These are phyloP conservation scores for Dufourea novaeangliae DNA, from an alignment of 1,140 invertebrate genomes.

Conservation along the genomic window DNA sequence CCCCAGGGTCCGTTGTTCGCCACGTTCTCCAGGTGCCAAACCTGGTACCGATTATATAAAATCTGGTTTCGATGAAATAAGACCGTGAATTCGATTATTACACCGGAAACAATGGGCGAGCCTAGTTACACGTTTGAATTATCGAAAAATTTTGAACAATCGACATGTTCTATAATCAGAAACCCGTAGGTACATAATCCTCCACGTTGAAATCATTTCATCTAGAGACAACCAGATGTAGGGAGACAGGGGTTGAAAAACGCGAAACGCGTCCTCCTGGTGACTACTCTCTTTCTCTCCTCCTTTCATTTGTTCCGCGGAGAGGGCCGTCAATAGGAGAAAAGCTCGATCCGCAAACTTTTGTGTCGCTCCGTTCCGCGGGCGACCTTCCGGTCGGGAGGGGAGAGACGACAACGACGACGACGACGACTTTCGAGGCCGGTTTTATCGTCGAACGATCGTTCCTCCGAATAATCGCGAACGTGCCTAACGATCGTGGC, in stretches of 20 bases:
- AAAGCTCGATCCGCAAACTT: constrained; percentile 48
- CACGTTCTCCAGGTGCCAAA: not conserved
- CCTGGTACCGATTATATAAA: too few species aligned
- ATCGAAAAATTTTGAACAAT: too few species aligned
- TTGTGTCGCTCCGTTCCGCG: constrained; percentile 35
- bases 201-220: not conserved
- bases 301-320: constrained; percentile 37
- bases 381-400: constrained; percentile 24
- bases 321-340: constrained; percentile 32
- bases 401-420: not conserved
- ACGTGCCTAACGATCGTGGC: constrained; percentile 73
- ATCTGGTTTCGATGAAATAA: too few species aligned
- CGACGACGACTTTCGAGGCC: constrained; percentile 59
- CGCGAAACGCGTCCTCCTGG: constrained; percentile 5
- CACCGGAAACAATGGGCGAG: too few species aligned
- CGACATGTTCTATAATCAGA: too few species aligned
- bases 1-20: not conserved
- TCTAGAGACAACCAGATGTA: not conserved
- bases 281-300: constrained; percentile 4
- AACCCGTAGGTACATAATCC: not conserved
- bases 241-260: not conserved
- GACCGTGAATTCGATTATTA: too few species aligned
- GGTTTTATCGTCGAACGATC: constrained; percentile 67
- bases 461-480: constrained; percentile 71
- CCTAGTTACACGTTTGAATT: too few species aligned